Percentiles rank a stretch among this genome's conserved stretches.
Evolutionary conservation across 2,113 vertebrate species (phyloP).

Genomic region (Onychostruthus taczanowskii): DNA sequence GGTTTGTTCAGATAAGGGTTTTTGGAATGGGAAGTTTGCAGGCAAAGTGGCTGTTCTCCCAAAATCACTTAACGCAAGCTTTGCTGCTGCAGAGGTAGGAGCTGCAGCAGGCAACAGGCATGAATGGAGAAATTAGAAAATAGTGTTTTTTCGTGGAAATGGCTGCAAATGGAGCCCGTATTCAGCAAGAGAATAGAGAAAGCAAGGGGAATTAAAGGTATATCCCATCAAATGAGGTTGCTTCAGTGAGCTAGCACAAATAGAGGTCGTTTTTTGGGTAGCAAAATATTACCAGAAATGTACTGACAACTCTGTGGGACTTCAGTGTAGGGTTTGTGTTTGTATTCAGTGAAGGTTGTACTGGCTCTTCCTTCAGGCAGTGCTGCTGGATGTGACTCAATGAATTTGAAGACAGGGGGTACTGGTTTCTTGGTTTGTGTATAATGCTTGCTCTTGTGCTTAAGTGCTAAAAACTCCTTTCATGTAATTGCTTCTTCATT

Average conservation of each 20-base stretch:
- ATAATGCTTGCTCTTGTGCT: background rate
- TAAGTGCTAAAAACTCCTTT: background rate
- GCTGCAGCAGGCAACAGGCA: background rate
- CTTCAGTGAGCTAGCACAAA: background rate
- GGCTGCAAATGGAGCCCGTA: fast-evolving
- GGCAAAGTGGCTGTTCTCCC: background rate
- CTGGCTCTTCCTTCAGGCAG: background rate
- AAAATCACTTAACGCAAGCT: background rate
- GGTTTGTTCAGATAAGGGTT: background rate
- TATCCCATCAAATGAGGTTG: background rate
- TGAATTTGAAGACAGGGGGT: background rate
- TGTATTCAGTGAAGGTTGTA: background rate
- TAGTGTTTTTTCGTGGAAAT: background rate
- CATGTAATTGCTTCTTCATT: background rate
- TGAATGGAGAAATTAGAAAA: background rate
- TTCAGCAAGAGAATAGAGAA: background rate
- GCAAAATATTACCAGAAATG: background rate
- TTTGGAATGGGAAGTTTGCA: background rate
- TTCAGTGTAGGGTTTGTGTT: background rate
- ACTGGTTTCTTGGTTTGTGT: background rate
- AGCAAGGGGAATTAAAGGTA: background rate
- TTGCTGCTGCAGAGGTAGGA: background rate
- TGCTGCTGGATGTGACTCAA: background rate
- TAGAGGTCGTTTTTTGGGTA: fast-evolving
- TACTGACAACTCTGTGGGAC: background rate